Conservation (phyloP, 2,113 vertebrate genomes). For the Perca schrenkii region DNA sequence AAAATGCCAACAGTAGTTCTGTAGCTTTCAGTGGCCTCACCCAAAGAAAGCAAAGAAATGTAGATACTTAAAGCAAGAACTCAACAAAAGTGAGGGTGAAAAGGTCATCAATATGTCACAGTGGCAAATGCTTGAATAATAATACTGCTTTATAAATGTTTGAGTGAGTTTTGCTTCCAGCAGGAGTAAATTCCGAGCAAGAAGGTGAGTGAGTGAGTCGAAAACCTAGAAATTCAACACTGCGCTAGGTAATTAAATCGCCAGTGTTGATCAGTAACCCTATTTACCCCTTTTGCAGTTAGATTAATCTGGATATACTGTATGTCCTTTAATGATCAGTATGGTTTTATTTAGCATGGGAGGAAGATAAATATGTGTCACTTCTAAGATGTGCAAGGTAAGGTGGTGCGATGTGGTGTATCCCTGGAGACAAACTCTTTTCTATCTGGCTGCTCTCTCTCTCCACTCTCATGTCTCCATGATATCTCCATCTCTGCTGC, state of each 20-base stretch:
- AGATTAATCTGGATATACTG: slow-evolving; percentile 18
- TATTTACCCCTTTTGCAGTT: slow-evolving; percentile 27
- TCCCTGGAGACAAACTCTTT: slow-evolving; percentile 25
- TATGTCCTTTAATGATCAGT: slow-evolving; percentile 20
- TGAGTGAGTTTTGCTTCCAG: not conserved
- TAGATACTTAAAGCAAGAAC: slow-evolving; percentile 4
- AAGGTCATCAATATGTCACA: slow-evolving; percentile 25
- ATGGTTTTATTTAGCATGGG: not conserved
- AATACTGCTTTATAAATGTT: slow-evolving; percentile 21
- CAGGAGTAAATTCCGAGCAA: slow-evolving; percentile 12
- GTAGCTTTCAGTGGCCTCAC: slow-evolving; percentile 11
- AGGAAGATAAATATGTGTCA: slow-evolving; percentile 14
- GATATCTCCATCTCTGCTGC: slow-evolving; percentile 79
- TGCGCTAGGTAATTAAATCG: not conserved
- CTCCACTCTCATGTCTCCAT: slow-evolving; percentile 49
- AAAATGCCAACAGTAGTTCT: slow-evolving; percentile 23
- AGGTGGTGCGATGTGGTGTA: slow-evolving; percentile 11
- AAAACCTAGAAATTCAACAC: not conserved
- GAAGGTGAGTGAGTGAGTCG: not conserved
- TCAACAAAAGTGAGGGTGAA: slow-evolving; percentile 6
- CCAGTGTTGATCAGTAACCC: slow-evolving; percentile 38
- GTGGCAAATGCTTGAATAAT: slow-evolving; percentile 8
- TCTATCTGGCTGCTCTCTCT: slow-evolving; percentile 42
- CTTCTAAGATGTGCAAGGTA: not conserved
- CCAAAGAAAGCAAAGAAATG: not conserved